Evolutionary conservation across 2,888 invertebrate genomes (phyloP).

Genomic region (Drosophila falleni): DNA sequence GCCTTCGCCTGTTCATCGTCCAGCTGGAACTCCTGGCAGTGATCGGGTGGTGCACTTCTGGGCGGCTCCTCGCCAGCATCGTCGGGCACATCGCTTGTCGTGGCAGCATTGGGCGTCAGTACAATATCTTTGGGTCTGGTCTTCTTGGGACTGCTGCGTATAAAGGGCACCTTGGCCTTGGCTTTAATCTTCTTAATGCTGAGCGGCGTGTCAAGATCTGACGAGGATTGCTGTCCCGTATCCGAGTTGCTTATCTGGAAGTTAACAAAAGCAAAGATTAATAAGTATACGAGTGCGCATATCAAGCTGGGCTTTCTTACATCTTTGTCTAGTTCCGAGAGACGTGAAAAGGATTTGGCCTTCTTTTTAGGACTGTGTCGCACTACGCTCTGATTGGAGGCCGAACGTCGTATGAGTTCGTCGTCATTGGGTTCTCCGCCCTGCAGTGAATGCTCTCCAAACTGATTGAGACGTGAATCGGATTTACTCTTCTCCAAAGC

Average conservation of each 20-base stretch:
- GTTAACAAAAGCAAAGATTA: neutral
- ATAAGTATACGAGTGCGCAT: neutral
- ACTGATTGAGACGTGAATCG: conserved; percentile 88
- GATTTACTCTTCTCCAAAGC: conserved; percentile 89
- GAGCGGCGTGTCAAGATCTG: conserved; percentile 84
- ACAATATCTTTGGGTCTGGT: conserved; percentile 80
- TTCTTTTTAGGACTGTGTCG: conserved; percentile 86
- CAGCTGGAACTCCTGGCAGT: conserved; percentile 57
- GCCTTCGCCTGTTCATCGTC: conserved; percentile 74
- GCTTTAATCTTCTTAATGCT: conserved; percentile 84
- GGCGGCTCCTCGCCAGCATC: conserved; percentile 69
- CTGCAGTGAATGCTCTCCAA: conserved; percentile 69
- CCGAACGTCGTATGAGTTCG: conserved; percentile 86
- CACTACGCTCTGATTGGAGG: conserved; percentile 87
- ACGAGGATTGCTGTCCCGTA: conserved; percentile 84
- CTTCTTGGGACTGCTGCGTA: conserved; percentile 83
- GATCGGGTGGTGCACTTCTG: conserved; percentile 77
- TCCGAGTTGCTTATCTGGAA: conserved; percentile 83
- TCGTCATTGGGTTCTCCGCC: conserved; percentile 76
- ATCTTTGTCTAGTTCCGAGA: conserved; percentile 87
- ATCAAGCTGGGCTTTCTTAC: conserved; percentile 61
- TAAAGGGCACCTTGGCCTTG: conserved; percentile 83
- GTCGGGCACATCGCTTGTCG: conserved; percentile 18
- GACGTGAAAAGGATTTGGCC: conserved; percentile 87
- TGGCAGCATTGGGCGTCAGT: conserved; percentile 46